Conservation (phyloP, 2,797 vertebrate genomes). For the Novumbra hubbsi region DNA sequence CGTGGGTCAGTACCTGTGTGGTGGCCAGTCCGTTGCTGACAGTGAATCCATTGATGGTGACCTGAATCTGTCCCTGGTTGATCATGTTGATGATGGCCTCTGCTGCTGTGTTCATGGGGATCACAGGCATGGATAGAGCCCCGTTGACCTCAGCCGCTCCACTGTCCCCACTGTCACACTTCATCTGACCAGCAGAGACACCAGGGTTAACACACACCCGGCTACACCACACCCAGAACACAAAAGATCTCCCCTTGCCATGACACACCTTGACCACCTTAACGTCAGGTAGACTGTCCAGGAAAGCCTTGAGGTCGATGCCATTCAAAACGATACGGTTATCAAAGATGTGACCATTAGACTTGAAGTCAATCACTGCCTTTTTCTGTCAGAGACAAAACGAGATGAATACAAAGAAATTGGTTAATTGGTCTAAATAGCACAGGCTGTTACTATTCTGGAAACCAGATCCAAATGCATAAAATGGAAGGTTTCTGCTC, state of each 20-base stretch:
- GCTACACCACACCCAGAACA: no score
- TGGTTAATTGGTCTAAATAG: not conserved
- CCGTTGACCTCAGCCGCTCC: conserved; percentile 78
- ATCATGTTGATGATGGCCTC: conserved; percentile 99
- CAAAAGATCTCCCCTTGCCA: no score
- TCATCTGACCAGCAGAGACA: conserved; percentile 78
- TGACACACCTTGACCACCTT: conserved; percentile 93
- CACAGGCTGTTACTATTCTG: no score
- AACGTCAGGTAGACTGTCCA: conserved; percentile 96
- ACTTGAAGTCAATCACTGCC: conserved; percentile 98
- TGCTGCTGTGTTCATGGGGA: conserved; percentile 98
- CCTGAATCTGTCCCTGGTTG: conserved; percentile 97
- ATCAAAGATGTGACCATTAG: conserved; percentile 98
- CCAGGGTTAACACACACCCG: no score
- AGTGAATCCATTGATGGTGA: conserved; percentile 96
- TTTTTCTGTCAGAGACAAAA: conserved; percentile 83
- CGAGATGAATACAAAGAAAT: not conserved
- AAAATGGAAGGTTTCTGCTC: no score
- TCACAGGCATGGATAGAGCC: conserved; percentile 94
- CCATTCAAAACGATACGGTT: conserved; percentile 98
- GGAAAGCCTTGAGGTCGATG: conserved; percentile 96
- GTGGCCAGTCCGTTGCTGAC: conserved; percentile 98
- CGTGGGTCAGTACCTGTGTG: conserved; percentile 82
- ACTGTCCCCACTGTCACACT: conserved; percentile 89
- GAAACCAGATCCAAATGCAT: no score